Evolutionary conservation across 2,888 invertebrate genomes (phyloP).

Genomic region (Pseudococcus viburni): DNA sequence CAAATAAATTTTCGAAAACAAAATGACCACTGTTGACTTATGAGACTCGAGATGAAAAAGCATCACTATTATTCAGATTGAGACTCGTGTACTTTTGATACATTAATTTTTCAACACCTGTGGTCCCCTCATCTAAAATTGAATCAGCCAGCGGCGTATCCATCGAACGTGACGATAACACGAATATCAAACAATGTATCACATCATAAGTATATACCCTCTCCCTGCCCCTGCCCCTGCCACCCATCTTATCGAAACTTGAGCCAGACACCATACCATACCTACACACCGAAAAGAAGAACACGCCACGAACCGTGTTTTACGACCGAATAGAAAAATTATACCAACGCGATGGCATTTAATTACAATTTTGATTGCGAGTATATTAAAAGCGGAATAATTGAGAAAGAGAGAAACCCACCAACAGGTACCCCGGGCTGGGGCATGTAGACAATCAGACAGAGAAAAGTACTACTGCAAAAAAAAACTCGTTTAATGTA

Average conservation of each 20-base stretch:
- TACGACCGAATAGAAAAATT: conserved; percentile 45
- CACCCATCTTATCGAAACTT: neutral
- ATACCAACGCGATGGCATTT: neutral
- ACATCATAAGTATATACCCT: neutral
- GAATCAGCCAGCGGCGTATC: neutral
- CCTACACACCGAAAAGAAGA: neutral
- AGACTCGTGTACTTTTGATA: too few species aligned
- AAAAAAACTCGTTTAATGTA: conserved; percentile 47
- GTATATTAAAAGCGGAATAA: conserved; percentile 10
- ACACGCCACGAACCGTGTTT: conserved; percentile 12
- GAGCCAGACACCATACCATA: neutral
- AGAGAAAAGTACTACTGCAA: neutral
- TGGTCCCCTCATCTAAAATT: too few species aligned
- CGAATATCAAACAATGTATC: conserved; percentile 4
- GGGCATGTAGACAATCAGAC: neutral
- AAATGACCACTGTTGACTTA: too few species aligned
- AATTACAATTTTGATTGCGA: conserved; percentile 33
- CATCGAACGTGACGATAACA: neutral
- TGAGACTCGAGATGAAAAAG: too few species aligned
- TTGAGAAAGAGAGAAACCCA: conserved; percentile 8
- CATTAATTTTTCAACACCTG: too few species aligned
- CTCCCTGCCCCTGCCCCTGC: neutral
- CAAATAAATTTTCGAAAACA: too few species aligned
- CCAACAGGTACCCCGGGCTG: neutral
- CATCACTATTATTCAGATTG: too few species aligned